phyloP scores from a whole-genome alignment of 1,140 invertebrate genomes.

The Stenopsyche tienmushanensis region DNA sequence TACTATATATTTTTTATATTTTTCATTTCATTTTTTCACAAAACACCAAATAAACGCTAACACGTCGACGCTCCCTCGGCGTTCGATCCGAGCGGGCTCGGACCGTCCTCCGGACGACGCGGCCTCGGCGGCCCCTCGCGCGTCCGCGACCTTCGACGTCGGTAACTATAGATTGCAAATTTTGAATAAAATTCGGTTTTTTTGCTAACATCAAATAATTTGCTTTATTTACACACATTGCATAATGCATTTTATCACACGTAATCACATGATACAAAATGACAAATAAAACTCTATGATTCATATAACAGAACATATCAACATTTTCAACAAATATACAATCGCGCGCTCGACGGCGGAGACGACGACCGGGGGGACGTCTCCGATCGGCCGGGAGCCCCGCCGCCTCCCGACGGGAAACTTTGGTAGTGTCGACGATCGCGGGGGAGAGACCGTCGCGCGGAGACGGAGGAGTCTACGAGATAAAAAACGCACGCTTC shows the following conservation, averaged over 20 bases:
- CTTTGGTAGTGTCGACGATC: no score
- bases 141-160: constrained; percentile 8
- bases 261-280: constrained; percentile 26
- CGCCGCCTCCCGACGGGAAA: no score
- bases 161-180: constrained; percentile 23
- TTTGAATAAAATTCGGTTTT: constrained; percentile 28
- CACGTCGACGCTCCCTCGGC: no score
- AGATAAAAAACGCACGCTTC: no score
- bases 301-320: constrained; percentile 24
- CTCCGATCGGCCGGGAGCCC: no score
- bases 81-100: no score
- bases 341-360: constrained; percentile 19
- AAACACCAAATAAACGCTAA: constrained; percentile 37
- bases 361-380: background rate
- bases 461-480: no score
- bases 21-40: constrained; percentile 29
- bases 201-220: constrained; percentile 26
- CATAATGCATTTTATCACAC: constrained; percentile 28
- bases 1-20: constrained; percentile 32
- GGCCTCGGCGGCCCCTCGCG: constrained; percentile 9
- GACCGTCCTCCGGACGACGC: no score
- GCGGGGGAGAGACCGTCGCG: no score
- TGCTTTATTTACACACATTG: constrained; percentile 28
- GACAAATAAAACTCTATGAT: constrained; percentile 29
- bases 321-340: constrained; percentile 26